Percentiles rank a stretch among this genome's conserved stretches.
Evolutionary conservation across 2,797 vertebrate species (phyloP).

Genomic region (Clarias fuscus): DNA sequence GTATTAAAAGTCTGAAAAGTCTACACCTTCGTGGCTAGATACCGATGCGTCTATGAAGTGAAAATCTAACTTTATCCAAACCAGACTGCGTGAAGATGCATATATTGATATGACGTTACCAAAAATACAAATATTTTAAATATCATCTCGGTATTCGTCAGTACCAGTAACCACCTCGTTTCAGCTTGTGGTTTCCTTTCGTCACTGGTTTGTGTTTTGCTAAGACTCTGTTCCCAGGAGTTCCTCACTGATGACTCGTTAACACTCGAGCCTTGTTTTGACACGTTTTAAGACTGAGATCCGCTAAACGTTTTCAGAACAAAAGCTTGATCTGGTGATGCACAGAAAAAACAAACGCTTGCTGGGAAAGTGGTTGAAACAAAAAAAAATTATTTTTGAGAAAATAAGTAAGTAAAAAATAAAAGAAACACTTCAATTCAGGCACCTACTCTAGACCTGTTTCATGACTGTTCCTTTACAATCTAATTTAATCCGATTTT

Average conservation of each 20-base stretch:
- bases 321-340: not conserved
- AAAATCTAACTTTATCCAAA: not conserved
- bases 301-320: not conserved
- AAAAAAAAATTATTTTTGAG: not conserved
- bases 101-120: not conserved
- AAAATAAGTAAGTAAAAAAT: not conserved
- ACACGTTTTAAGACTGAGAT: conserved; percentile 19
- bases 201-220: not conserved
- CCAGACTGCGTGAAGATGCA: not conserved
- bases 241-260: not conserved
- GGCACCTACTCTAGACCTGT: not conserved
- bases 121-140: not conserved
- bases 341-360: not conserved
- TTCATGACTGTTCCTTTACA: not conserved
- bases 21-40: not conserved
- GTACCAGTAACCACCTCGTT: not conserved
- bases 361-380: not conserved
- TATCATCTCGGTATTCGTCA: not conserved
- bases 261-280: conserved; percentile 31
- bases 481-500: conserved; percentile 23
- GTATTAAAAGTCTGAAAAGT: too few relatives aligned
- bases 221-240: not conserved
- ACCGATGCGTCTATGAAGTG: not conserved
- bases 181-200: conserved; percentile 6
- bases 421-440: not conserved